These are phyloP conservation scores for Apocheima hispidaria DNA, from an alignment of 2,888 invertebrate genomes.

Conservation along the genomic window DNA sequence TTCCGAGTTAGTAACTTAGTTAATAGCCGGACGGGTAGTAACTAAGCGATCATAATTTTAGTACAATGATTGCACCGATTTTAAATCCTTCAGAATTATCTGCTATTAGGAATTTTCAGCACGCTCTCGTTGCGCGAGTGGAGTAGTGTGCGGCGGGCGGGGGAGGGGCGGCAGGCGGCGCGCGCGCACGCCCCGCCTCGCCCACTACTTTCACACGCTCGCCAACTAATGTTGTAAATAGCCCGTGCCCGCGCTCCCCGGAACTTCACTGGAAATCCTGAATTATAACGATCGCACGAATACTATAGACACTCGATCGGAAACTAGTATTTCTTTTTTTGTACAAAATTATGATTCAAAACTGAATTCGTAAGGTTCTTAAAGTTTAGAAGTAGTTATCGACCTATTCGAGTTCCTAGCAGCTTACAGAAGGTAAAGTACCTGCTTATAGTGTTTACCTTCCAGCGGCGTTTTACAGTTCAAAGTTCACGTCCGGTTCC, in stretches of 20 bases:
- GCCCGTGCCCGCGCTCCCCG: background rate
- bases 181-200: conserved; percentile 32
- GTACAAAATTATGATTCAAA: background rate
- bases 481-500: background rate
- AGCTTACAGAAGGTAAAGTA: too few relatives aligned
- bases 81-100: background rate
- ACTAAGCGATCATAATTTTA: too few relatives aligned
- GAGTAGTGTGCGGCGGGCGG: background rate
- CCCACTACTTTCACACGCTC: conserved; percentile 14
- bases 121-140: background rate
- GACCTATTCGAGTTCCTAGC: background rate
- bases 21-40: too few relatives aligned
- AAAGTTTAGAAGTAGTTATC: too few relatives aligned
- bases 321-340: background rate
- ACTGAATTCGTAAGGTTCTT: background rate
- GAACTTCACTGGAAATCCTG: background rate
- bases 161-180: conserved; percentile 26
- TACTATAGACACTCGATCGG: background rate
- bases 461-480: background rate
- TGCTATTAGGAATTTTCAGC: conserved; percentile 1
- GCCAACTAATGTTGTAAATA: background rate
- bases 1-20: background rate
- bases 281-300: background rate
- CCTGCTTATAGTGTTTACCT: background rate
- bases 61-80: background rate